phyloP scores from a whole-genome alignment of 1,140 invertebrate genomes.

The Acromyrmex charruanus region DNA sequence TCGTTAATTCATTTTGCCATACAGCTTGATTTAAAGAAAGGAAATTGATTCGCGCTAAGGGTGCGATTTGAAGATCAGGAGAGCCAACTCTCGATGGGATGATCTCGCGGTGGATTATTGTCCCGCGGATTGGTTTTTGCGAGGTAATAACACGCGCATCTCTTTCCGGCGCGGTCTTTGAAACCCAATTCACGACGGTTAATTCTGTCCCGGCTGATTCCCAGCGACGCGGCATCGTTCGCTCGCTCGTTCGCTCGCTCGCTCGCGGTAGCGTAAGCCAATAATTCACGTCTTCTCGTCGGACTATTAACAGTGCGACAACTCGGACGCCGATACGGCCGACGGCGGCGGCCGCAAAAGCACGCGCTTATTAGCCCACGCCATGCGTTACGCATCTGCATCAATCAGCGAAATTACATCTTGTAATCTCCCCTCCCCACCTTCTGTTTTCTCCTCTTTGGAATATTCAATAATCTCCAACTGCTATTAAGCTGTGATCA shows the following conservation, averaged over 20 bases:
- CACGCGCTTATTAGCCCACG: conserved; percentile 42
- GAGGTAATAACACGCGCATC: conserved; percentile 16
- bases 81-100: not conserved
- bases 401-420: conserved; percentile 53
- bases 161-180: conserved; percentile 51
- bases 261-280: conserved; percentile 43
- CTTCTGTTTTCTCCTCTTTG: not conserved
- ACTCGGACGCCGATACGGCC: not conserved
- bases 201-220: conserved; percentile 51
- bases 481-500: too few relatives aligned
- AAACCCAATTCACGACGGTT: conserved; percentile 61
- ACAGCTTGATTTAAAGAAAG: not conserved
- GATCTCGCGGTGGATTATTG: not conserved
- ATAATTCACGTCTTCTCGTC: conserved; percentile 70
- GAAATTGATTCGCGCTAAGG: not conserved
- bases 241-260: not conserved
- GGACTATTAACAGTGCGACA: conserved; percentile 69
- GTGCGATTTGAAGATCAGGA: not conserved
- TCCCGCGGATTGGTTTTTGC: not conserved
- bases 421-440: not conserved
- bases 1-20: not conserved
- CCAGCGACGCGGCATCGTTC: not conserved
- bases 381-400: conserved; percentile 23
- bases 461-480: not conserved
- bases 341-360: not conserved